These are phyloP conservation scores for Stigmatopora argus DNA, from an alignment of 2,113 vertebrate genomes.

Conservation along the genomic window DNA sequence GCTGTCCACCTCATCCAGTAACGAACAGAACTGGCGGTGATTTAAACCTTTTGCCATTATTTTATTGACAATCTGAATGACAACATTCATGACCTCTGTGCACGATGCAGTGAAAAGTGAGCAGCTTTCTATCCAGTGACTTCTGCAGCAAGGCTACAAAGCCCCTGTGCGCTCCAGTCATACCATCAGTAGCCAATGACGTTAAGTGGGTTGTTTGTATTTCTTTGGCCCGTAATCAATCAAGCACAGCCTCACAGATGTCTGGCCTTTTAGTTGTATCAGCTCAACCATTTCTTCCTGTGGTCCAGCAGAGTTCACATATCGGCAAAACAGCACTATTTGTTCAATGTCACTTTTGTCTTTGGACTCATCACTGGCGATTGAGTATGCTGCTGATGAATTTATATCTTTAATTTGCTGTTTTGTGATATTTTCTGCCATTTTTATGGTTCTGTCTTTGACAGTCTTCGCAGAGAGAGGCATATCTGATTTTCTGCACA, in stretches of 20 bases:
- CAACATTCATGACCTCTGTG: constrained; percentile 35
- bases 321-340: not conserved
- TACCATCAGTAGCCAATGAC: constrained; percentile 33
- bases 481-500: constrained; percentile 1
- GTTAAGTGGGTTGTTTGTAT: constrained; percentile 22
- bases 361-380: not conserved
- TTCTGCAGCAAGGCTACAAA: constrained; percentile 39
- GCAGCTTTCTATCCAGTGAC: constrained; percentile 20
- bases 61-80: constrained; percentile 44
- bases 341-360: constrained; percentile 2
- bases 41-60: constrained; percentile 47
- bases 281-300: constrained; percentile 25
- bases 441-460: constrained; percentile 1
- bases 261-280: constrained; percentile 22
- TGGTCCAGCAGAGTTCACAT: constrained; percentile 11
- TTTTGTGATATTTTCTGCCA: constrained; percentile 1
- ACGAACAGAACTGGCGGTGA: constrained; percentile 24
- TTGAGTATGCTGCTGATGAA: not conserved
- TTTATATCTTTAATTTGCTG: too few relatives aligned
- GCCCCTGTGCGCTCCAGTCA: constrained; percentile 38
- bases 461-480: constrained; percentile 5
- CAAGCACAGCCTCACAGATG: constrained; percentile 16
- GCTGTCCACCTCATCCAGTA: constrained; percentile 26
- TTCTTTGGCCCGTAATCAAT: constrained; percentile 16
- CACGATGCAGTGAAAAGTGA: constrained; percentile 39